Evolutionary conservation across 2,888 invertebrate species (phyloP).

Genomic region (Marasmarcha lunaedactyla): DNA sequence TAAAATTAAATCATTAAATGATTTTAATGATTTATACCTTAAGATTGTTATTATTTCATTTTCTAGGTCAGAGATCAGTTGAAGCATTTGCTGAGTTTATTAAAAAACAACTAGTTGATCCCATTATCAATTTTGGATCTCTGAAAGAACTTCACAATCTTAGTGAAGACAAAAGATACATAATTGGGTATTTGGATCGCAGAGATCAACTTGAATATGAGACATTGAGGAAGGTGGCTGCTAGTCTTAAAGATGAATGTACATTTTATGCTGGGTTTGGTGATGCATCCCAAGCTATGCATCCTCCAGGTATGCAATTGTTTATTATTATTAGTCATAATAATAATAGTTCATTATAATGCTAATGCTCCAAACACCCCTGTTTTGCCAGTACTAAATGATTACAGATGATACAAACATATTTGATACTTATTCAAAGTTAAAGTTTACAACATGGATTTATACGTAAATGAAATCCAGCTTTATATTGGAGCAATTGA

Average conservation of each 20-base stretch:
- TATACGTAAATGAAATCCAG: no score
- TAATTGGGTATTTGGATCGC: constrained; percentile 91
- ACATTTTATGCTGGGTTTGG: constrained; percentile 94
- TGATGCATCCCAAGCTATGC: constrained; percentile 83
- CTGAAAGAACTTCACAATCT: constrained; percentile 79
- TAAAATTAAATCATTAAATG: no score
- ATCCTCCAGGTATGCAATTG: constrained; percentile 75
- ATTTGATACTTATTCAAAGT: no score
- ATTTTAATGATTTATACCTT: no score
- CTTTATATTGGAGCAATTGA: no score
- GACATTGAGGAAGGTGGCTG: constrained; percentile 83
- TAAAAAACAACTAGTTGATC: constrained; percentile 88
- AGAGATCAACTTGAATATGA: constrained; percentile 86
- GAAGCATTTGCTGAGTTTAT: constrained; percentile 93
- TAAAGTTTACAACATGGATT: no score
- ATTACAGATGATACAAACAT: no score
- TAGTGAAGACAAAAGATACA: constrained; percentile 84
- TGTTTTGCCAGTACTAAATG: no score
- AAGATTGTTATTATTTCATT: constrained; percentile 1
- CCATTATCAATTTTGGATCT: constrained; percentile 81
- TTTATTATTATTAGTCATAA: no score
- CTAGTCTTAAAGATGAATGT: constrained; percentile 94
- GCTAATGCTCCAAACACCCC: no score
- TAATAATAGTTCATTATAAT: no score
- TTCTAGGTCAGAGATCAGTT: constrained; percentile 79